phyloP scores from a whole-genome alignment of 35 echinoderm and acorn worm genomes.

The Stichopus chloronotus region DNA sequence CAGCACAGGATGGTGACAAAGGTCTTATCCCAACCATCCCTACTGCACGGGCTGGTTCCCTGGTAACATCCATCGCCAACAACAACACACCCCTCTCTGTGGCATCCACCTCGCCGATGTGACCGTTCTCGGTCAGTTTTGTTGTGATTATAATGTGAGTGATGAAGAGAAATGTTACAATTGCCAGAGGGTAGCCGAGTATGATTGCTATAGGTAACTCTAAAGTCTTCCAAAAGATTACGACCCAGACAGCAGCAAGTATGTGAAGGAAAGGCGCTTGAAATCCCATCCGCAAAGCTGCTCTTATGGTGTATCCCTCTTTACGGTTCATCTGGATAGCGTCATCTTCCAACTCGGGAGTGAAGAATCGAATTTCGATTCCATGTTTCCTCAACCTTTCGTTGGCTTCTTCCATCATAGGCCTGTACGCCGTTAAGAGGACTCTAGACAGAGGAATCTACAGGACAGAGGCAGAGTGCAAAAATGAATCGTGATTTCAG shows the following conservation, averaged over 20 bases:
- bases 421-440: no score
- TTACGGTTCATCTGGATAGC: not conserved
- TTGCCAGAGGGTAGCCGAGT: not conserved
- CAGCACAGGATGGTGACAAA: not conserved
- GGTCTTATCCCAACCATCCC: slow-evolving; percentile 12
- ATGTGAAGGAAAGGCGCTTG: not conserved
- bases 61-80: not conserved
- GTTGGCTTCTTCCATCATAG: not conserved
- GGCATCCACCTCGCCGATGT: not conserved
- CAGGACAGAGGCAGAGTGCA: no score
- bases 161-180: not conserved
- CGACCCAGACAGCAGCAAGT: not conserved
- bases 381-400: not conserved
- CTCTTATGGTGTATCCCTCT: not conserved
- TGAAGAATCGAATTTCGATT: slow-evolving; percentile 12
- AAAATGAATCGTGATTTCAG: no score
- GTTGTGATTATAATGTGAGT: slow-evolving; percentile 2
- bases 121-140: not conserved
- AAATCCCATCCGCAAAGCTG: not conserved
- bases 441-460: no score
- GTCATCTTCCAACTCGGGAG: not conserved
- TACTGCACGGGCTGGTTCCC: not conserved
- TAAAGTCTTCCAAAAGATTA: not conserved
- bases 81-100: not conserved
- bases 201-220: not conserved